Base-by-base conservation (phyloP, 2,797 vertebrate species). In the Pelodytes ibericus region DNA sequence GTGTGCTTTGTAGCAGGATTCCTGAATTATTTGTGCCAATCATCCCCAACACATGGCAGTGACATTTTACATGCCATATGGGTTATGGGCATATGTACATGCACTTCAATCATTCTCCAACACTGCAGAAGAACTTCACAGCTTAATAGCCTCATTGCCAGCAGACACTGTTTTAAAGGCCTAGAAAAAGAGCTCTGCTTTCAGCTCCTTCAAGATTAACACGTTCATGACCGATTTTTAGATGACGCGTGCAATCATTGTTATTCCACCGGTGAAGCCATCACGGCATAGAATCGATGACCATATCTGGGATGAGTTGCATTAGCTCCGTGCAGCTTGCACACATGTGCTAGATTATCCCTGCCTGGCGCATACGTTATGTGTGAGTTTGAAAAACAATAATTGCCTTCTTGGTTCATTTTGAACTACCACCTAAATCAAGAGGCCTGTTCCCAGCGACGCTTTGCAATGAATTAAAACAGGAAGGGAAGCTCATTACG, bases 331-430 rank as follows among this genome's bases (percentile, higher is more conserved):
- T 13, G 82, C 84, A 87, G 71, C 86, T n/a, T 61, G 26, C 71
- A 83, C 81, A 83, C 83, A 85, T 77, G 51, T 59, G 67, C 82
- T 81, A 84, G 80, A 76, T 83, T 77, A 72, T 84, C 66, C 73
- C 76, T 77, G 82, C 81, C 82, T 82, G 71, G 71, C 85, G 81
- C 75, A 87, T 75, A 74, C 71, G 77, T 85, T 82, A 81, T 84
- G 84, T 85, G 80, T 86, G 83, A 77, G 24, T 22, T 22, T 74
- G 79, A 84, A 80, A 76, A 86, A 83, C 86, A 88, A 82, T 81
- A 73, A 84, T 89, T 88, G 79, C 82, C 75, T 87, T 83, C 81
- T 71, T 78, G 80, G 73, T 82, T 80, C 83, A 71, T 80, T 82
- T 83, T 74, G 62, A 80, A 80, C 81, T 39, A 83, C 61, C 85